Percentiles rank a stretch among this genome's conserved stretches.
phyloP scores from a whole-genome alignment of 2,113 vertebrate genomes.

The Oophaga pumilio region DNA sequence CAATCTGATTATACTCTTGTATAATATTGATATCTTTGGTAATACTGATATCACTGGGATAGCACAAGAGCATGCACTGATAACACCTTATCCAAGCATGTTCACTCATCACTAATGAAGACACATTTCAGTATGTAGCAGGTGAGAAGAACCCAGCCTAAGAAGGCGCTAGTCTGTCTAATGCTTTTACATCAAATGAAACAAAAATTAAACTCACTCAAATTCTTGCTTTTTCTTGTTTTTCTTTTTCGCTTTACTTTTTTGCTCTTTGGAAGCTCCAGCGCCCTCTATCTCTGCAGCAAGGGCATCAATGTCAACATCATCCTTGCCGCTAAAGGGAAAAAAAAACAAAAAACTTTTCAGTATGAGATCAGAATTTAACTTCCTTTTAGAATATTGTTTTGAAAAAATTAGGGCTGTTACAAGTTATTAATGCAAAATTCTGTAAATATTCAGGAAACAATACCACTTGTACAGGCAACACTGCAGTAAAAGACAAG shows the following conservation, averaged over 20 bases:
- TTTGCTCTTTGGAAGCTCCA: conserved; percentile 88
- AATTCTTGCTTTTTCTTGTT: conserved; percentile 93
- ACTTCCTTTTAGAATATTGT: not conserved
- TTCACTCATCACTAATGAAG: not conserved
- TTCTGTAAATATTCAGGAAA: not conserved
- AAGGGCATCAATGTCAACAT: conserved; percentile 91
- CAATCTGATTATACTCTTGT: too few species aligned
- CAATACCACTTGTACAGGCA: too few species aligned
- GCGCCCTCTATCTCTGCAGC: conserved; percentile 97
- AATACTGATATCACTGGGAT: too few species aligned
- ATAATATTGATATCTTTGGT: too few species aligned
- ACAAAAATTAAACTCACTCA: conserved; percentile 75
- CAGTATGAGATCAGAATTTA: not conserved
- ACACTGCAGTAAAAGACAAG: too few species aligned
- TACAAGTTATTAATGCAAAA: too few species aligned
- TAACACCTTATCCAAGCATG: too few species aligned
- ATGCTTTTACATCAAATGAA: not conserved
- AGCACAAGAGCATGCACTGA: too few species aligned
- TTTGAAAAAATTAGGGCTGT: not conserved
- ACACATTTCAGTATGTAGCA: not conserved
- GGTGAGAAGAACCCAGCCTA: not conserved
- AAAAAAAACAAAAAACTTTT: conserved; percentile 35
- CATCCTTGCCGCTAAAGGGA: conserved; percentile 84
- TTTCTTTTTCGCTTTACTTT: conserved; percentile 85
- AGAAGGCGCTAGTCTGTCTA: not conserved